Evolutionary conservation across 2,888 invertebrate genomes (phyloP), one percentile per base, ranked within the genome.

Genomic region (Coenonympha glycerion): DNA sequence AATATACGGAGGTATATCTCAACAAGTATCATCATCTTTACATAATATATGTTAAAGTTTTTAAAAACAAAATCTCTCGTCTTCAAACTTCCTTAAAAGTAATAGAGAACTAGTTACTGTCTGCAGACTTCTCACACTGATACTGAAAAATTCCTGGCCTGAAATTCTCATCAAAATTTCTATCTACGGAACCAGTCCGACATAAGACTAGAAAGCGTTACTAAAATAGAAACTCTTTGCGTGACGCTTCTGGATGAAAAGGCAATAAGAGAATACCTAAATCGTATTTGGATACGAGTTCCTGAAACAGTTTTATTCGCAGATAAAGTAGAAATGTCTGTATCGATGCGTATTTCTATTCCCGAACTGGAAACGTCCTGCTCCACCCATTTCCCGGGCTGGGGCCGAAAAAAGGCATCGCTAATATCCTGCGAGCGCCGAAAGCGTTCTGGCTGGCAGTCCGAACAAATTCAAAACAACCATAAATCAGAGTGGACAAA

Each of bases 401-500:
- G 52, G 44, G 44, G 44, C 49, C 56, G 63, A 63, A 62, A 75
- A 76, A 74, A 72, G 66, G 59, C 62, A 49, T 56, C 57, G 59
- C 60, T 61, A 72, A 73, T 73, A 76, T 79, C 75, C 76, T 70
- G 69, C 58, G 62, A 71, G 70, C 73, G 76, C 73, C 73, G 76
- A 75, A 75, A 74, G 72, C 81, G 69, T 78, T 79, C 81, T 82
- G 80, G 80, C 80, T 73, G 71, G 67, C 62, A 60, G 64, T 54
- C 63, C 69, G 68, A 76, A 77, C 81, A 83, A 83, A 83, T 83
- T 83, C 84, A 77, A 76, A 84, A 85, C 85, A 83, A 64, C 72
- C 70, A 85, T 87, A 87, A 85, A 86, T 87, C 86, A 82, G 73
- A 57, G 64, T 59, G 66, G 66, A 84, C 82, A 86, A 86, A 85